Conservation (phyloP, 2,797 vertebrate genomes). For the Peromyscus eremicus region DNA sequence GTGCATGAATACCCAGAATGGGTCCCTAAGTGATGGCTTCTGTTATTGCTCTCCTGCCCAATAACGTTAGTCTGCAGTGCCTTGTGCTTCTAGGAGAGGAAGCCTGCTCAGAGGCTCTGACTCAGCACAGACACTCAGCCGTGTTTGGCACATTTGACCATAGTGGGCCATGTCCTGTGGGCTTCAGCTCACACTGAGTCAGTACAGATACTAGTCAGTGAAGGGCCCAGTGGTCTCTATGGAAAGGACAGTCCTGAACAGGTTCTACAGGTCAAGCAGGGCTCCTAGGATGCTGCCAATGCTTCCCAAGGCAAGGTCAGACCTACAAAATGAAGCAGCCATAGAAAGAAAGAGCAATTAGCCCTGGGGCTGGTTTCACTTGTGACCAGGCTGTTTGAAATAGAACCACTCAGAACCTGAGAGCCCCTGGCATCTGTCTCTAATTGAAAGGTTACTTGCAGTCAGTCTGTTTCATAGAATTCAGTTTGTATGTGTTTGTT, state of each 20-base stretch:
- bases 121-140: not conserved
- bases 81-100: not conserved
- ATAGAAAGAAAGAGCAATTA: not conserved
- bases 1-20: not conserved
- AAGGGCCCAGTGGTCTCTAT: not conserved
- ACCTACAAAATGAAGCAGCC: not conserved
- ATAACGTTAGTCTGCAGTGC: not conserved
- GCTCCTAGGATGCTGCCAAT: not conserved
- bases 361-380: not conserved
- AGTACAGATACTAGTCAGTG: not conserved
- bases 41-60: not conserved
- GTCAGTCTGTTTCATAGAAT: conserved; percentile 45
- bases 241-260: not conserved
- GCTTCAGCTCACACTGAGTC: rapidly evolving
- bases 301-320: not conserved
- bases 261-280: rapidly evolving
- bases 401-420: conserved; percentile 26
- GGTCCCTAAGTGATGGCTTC: not conserved
- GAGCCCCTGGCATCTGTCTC: conserved; percentile 49
- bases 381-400: conserved; percentile 28
- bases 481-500: conserved; percentile 61
- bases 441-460: conserved; percentile 67
- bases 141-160: not conserved
- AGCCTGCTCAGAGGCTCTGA: not conserved
- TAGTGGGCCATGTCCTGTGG: not conserved